Evolutionary conservation across 2,888 invertebrate genomes (phyloP), one percentile per base, ranked within the genome.

Genomic region (Caenorhabditis uteleia): DNA sequence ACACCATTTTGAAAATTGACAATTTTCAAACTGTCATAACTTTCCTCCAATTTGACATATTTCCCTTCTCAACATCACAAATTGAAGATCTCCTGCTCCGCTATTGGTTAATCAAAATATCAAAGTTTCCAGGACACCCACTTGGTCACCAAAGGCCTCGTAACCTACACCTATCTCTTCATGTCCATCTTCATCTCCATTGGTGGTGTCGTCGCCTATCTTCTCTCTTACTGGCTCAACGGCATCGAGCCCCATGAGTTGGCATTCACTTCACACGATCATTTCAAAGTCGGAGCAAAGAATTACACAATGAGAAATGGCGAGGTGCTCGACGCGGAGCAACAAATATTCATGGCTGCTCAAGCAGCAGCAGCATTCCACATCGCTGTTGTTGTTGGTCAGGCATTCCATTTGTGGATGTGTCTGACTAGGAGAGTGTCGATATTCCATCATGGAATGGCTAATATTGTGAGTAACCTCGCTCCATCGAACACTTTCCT

Each of bases 141-240:
- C 44, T 62, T 79, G 23, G 79, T 79, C 42, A 71, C 74, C 36
- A 79, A 78, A 38, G 67, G 73, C 27, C 64, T 79, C 20, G 44
- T 79, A 33, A 51, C 73, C 40, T 79, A 79, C 42, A 77, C 79
- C n/a, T 79, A 79, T 55, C 48, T 76, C 39, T 77, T 79, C 59
- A 69, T 78, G 46, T 79, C 79, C 8, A 70, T 75, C 40, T 68
- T 79, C 48, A 78, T 79, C 43, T 77, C 78, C 14, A 59, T 68
- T 39, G 71, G 71, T 38, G 64, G 66, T 26, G 58, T 69, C 21
- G 50, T 68, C 18, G 57, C 66, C 26, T 72, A 72, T 44, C 64
- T 68, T 23, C 60, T 61, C 46, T 54, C 58, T 14, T 70, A 65
- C 43, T 68, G 61, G 48, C 53, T 68, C 38, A 64, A 70, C 34